Conservation (phyloP, 1,140 invertebrate genomes). For the Drosophila ficusphila region DNA sequence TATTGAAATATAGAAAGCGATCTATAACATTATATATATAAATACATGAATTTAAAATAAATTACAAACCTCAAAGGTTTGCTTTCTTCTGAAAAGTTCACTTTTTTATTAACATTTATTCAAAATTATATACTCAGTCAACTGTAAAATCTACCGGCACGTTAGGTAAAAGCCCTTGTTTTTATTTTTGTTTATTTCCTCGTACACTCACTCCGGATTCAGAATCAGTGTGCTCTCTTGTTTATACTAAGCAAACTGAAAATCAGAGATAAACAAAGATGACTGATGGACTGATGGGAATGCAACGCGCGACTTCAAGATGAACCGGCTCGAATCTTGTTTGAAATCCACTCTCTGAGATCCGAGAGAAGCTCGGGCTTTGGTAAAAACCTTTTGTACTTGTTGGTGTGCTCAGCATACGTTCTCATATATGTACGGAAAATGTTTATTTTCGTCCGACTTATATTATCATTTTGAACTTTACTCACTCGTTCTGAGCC, state of each 20-base stretch:
- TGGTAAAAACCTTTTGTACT: background rate
- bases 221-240: background rate
- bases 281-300: slow-evolving; percentile 14
- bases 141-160: background rate
- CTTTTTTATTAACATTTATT: too few species aligned
- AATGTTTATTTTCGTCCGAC: slow-evolving; percentile 21
- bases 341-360: slow-evolving; percentile 23
- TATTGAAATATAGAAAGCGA: too few species aligned
- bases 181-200: slow-evolving; percentile 20
- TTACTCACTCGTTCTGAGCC: slow-evolving; percentile 59
- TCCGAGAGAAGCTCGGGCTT: slow-evolving; percentile 9
- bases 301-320: slow-evolving; percentile 28
- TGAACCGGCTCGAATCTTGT: slow-evolving; percentile 61
- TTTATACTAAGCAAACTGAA: slow-evolving; percentile 1
- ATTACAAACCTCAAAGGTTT: too few species aligned
- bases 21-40: too few species aligned
- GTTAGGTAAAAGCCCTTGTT: background rate
- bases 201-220: background rate
- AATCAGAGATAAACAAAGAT: slow-evolving; percentile 38
- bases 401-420: background rate
- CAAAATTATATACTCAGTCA: background rate
- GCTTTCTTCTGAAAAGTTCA: too few species aligned
- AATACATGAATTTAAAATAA: too few species aligned
- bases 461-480: slow-evolving; percentile 54
- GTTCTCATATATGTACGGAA: background rate